Evolutionary conservation across 2,888 invertebrate species (phyloP).

Genomic region (Heliconius charithonia): DNA sequence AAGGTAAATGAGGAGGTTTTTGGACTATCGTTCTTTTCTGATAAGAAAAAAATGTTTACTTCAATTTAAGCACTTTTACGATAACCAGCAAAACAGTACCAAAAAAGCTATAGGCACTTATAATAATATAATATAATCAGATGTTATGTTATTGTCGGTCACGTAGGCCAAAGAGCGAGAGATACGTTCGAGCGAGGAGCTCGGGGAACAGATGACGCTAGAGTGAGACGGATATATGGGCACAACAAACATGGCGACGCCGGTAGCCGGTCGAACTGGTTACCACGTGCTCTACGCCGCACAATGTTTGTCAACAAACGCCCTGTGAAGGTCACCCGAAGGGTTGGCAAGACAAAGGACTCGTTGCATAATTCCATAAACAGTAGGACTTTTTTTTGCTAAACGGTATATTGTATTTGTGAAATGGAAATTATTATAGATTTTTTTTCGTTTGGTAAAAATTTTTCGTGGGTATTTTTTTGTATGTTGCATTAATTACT

Average conservation of each 20-base stretch:
- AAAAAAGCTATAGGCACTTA: constrained; percentile 2
- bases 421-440: not conserved
- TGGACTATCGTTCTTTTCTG: not conserved
- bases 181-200: constrained; percentile 56
- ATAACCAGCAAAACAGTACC: not conserved
- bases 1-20: not conserved
- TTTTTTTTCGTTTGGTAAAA: not conserved
- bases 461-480: not conserved
- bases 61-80: constrained; percentile 3
- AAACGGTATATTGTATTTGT: constrained; percentile 38
- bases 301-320: constrained; percentile 82
- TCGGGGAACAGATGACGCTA: constrained; percentile 53
- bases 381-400: constrained; percentile 42
- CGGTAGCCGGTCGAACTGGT: constrained; percentile 80
- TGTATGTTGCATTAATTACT: not conserved
- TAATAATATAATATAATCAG: constrained; percentile 30
- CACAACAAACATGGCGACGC: constrained; percentile 81
- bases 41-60: not conserved
- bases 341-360: constrained; percentile 72
- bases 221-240: constrained; percentile 70
- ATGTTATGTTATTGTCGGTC: constrained; percentile 76
- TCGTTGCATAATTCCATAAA: constrained; percentile 61
- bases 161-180: constrained; percentile 75
- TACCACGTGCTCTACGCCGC: constrained; percentile 79
- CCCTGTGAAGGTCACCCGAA: constrained; percentile 78